Conservation (phyloP, 2,797 vertebrate species). For the Melanotaenia maccullochi region DNA sequence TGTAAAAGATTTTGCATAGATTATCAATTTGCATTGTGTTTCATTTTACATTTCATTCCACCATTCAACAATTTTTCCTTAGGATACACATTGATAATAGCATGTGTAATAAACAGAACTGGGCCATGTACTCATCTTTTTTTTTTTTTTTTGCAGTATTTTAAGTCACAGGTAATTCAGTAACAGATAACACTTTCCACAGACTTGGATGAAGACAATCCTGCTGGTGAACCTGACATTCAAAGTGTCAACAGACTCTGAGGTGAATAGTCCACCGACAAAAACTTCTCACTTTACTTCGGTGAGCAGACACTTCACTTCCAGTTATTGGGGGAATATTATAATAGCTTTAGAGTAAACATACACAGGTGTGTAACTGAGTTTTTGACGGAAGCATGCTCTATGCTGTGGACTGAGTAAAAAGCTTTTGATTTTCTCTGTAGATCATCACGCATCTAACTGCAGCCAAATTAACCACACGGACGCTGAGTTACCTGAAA, state of each 20-base stretch:
- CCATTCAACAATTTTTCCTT: slow-evolving; percentile 21
- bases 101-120: background rate
- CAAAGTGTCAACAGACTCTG: slow-evolving; percentile 11
- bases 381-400: background rate
- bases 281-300: background rate
- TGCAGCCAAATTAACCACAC: no score
- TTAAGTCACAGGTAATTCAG: background rate
- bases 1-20: slow-evolving; percentile 69
- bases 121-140: background rate
- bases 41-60: slow-evolving; percentile 22
- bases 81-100: background rate
- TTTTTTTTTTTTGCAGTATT: slow-evolving; percentile 1
- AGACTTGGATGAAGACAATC: background rate
- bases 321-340: background rate
- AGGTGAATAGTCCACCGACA: background rate
- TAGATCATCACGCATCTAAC: no score
- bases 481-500: no score
- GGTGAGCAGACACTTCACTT: background rate
- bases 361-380: background rate
- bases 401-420: background rate
- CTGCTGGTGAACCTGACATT: slow-evolving; percentile 23
- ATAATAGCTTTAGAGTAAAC: background rate
- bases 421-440: background rate
- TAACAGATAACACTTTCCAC: background rate
- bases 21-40: slow-evolving; percentile 51